A percentile compares a stretch with the other conserved stretches of the same genome.
These are phyloP conservation scores for Gobio gobio DNA, from an alignment of 2,113 vertebrate species.

Conservation along the genomic window DNA sequence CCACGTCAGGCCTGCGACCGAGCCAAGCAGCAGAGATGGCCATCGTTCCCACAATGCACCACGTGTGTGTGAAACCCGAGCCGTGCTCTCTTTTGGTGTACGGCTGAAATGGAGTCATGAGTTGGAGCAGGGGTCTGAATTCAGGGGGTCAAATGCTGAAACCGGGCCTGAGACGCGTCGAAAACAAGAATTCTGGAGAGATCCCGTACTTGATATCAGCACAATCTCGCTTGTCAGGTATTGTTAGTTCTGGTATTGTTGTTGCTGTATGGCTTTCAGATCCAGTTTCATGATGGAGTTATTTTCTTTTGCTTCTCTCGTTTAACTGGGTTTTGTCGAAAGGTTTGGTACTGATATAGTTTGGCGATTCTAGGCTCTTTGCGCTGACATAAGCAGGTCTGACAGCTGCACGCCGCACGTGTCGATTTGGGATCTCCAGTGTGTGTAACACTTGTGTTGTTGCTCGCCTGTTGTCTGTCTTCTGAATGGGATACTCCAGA, in stretches of 20 bases:
- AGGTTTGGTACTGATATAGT: background rate
- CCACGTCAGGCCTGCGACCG: constrained; percentile 51
- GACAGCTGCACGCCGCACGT: constrained; percentile 32
- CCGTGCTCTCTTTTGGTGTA: constrained; percentile 55
- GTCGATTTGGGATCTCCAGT: constrained; percentile 51
- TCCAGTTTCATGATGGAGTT: background rate
- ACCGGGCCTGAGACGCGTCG: constrained; percentile 2
- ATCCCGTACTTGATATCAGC: background rate
- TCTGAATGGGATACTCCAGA: constrained; percentile 54
- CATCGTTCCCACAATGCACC: constrained; percentile 40
- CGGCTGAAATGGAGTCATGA: constrained; percentile 55
- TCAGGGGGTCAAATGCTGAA: constrained; percentile 43
- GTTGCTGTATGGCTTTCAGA: background rate
- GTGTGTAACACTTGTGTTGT: constrained; percentile 73
- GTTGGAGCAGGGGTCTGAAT: constrained; percentile 32
- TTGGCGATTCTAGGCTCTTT: background rate
- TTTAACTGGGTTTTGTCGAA: background rate
- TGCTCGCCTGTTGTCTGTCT: constrained; percentile 68
- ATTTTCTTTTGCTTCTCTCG: background rate
- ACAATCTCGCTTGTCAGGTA: background rate
- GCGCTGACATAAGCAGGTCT: constrained; percentile 5
- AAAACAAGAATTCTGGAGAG: background rate
- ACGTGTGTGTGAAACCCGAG: constrained; percentile 58
- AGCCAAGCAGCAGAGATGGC: constrained; percentile 47
- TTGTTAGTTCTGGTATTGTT: background rate